Percentiles rank a stretch among this genome's conserved stretches.
These are phyloP conservation scores for Cepaea nemoralis DNA, from an alignment of 1,140 invertebrate species.

Conservation along the genomic window DNA sequence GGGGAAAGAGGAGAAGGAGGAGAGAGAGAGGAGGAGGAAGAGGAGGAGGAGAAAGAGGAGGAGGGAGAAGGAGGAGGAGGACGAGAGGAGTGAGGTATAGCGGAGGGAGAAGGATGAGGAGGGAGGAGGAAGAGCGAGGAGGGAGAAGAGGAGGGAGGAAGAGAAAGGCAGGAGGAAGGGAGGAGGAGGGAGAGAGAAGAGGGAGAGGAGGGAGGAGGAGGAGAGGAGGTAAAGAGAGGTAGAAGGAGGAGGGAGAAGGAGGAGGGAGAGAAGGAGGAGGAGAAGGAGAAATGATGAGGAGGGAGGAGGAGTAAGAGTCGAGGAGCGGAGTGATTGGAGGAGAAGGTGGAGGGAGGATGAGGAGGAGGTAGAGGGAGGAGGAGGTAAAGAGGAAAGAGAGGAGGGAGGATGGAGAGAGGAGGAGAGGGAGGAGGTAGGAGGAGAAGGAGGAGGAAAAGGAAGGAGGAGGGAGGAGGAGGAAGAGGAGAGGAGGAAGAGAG, in stretches of 20 bases:
- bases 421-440: background rate
- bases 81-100: background rate
- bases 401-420: background rate
- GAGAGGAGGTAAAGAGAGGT: too few relatives aligned
- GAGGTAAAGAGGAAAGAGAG: background rate
- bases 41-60: background rate
- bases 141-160: too few relatives aligned
- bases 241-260: too few relatives aligned
- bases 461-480: constrained; percentile 19
- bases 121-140: too few relatives aligned
- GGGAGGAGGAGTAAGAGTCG: background rate
- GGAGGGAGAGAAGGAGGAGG: too few relatives aligned
- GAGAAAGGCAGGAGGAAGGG: too few relatives aligned
- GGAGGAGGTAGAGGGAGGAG: background rate
- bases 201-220: too few relatives aligned
- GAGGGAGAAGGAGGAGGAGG: background rate
- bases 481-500: background rate
- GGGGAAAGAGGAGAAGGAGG: background rate
- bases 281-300: background rate
- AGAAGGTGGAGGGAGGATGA: background rate
- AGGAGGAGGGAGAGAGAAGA: too few relatives aligned
- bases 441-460: constrained; percentile 13
- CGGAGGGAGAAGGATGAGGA: background rate
- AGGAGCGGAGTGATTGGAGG: background rate
- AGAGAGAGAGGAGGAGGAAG: background rate